Evolutionary conservation across 2,797 vertebrate genomes (phyloP), one percentile per base, ranked within the genome.

Genomic region (Cyclopterus lumpus): DNA sequence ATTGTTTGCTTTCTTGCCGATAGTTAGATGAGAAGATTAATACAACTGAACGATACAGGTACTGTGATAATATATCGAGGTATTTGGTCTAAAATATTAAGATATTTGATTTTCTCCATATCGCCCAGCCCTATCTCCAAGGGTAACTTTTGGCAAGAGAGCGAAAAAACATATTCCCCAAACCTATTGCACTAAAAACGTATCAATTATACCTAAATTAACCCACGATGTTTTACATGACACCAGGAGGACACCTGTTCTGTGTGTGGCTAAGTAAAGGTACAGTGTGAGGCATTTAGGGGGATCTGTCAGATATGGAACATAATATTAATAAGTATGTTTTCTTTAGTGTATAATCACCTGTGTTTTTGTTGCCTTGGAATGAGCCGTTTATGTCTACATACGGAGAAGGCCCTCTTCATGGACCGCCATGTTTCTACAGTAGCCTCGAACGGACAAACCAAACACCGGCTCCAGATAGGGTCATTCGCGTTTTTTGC

Each of bases 151-250:
- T 55, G 30, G 14, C 5, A 58, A 58, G 48, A 68, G 71, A 59
- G 30, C 1, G 3, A 49, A 75, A 20, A 16, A 16, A 16, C 10
- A 0, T 24, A 7, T 73, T 70, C 58, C 44, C 67, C 14, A 62
- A 42, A 74, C 55, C 0, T 65, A 26, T 71, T 72, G 69, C 73
- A 72, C n/a, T 36, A 24, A 51, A 22, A 51, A 51, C 48, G 0
- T 51, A 46, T 54, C 28, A 42, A 5, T 67, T 15, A 10, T 20
- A 67, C 24, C 20, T 40, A 40, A 80, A 75, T 59, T 73, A 54
- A 80, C 63, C 49, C 62, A 18, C 54, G 60, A 75, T 74, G 48
- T 80, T 83, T 77, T 67, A 65, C 70, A 75, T 62, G 69, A 66
- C 44, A 72, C 28, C 12, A 59, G 54, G 20, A 69, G 53, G 64